Evolutionary conservation across 2,888 invertebrate species (phyloP).

Genomic region (Linnaemya tessellans): DNA sequence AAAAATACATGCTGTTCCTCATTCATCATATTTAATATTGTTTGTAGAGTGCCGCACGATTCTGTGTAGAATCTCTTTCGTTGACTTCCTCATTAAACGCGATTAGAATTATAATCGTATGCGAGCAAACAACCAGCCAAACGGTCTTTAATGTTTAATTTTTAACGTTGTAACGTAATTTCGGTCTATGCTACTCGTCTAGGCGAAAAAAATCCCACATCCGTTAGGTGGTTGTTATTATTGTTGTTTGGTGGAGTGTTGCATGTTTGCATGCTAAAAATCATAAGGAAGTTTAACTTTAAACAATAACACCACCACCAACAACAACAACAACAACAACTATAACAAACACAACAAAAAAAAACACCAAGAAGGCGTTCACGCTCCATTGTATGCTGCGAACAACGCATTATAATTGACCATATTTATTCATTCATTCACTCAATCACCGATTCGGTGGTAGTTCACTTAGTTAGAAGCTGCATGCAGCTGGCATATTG

Average conservation of each 20-base stretch:
- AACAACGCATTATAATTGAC: conserved; percentile 70
- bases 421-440: conserved; percentile 60
- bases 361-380: conserved; percentile 50
- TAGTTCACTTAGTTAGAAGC: conserved; percentile 9
- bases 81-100: neutral
- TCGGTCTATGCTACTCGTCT: neutral
- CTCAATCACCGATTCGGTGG: conserved; percentile 15
- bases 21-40: neutral
- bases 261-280: conserved; percentile 64
- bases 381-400: conserved; percentile 44
- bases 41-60: neutral
- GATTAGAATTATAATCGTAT: conserved; percentile 15
- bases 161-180: conserved; percentile 40
- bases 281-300: conserved; percentile 54
- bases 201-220: conserved; percentile 42
- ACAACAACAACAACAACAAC: neutral
- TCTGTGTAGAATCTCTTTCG: neutral
- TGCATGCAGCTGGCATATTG: conserved; percentile 4
- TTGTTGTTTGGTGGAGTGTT: conserved; percentile 31
- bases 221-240: conserved; percentile 61
- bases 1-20: too few relatives aligned
- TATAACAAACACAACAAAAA: neutral
- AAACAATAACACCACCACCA: conserved; percentile 17
- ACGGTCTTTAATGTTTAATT: conserved; percentile 11
- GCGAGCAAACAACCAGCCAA: conserved; percentile 8